These are phyloP conservation scores for Mus pahari DNA, from an alignment of 2,113 vertebrate species.

Conservation along the genomic window DNA sequence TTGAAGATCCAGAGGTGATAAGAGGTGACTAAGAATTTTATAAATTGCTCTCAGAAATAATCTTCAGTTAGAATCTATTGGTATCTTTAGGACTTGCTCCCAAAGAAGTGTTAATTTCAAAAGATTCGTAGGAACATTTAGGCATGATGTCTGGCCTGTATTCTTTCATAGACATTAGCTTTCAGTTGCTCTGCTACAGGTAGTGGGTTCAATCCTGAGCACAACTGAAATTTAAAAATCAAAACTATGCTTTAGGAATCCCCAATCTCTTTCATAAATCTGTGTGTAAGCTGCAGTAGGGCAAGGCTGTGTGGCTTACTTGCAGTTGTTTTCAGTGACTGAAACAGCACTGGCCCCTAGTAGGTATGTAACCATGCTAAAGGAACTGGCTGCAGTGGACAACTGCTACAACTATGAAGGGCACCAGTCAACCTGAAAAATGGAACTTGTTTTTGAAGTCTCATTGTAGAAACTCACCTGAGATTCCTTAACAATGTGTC, in stretches of 20 bases:
- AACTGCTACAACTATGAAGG: background rate
- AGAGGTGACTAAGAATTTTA: background rate
- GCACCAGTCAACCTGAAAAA: background rate
- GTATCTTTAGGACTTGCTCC: background rate
- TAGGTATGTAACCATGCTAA: background rate
- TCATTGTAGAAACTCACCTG: constrained; percentile 6
- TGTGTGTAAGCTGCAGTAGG: background rate
- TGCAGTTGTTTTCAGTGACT: background rate
- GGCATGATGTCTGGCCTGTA: background rate
- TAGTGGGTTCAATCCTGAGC: background rate
- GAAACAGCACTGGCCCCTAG: background rate
- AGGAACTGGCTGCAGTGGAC: background rate
- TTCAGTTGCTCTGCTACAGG: constrained; percentile 17
- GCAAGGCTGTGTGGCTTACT: background rate
- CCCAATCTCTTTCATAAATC: too few relatives aligned
- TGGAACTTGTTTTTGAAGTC: background rate
- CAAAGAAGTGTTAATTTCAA: background rate
- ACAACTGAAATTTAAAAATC: background rate
- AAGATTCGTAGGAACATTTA: background rate
- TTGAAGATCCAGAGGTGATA: background rate
- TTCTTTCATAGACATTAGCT: constrained; percentile 8
- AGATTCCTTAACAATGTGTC: background rate
- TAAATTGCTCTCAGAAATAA: constrained; percentile 25
- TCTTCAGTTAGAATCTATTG: background rate
- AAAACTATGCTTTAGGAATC: background rate